Base-by-base conservation (phyloP, 30 jellyfish, hydroid and myxozoan species). In the Hydractinia symbiolongicarpus region DNA sequence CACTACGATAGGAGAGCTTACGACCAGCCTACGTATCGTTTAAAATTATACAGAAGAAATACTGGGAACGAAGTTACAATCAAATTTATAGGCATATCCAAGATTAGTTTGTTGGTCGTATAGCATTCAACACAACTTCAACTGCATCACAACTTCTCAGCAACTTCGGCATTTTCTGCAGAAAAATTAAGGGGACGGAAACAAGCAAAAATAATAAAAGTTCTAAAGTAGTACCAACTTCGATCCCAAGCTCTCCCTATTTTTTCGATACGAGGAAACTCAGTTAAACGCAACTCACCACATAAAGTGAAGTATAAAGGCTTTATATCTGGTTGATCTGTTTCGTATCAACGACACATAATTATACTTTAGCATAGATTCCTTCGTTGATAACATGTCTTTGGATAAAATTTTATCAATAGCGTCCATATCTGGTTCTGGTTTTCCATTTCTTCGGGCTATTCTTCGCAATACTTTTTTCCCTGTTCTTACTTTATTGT, bases 401-500 rank as follows among this genome's bases (percentile, higher is more conserved):
- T 72, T 82, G 5, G 16, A 9, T 51, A 73, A n/a, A 10, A 57
- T 40, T 54, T 44, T 74, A 11, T 30, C 72, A 53, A 50, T 30
- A 44, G 51, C 52, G 3, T 66, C 21, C n/a, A 83, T 52, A 83
- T 83, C 90, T 19, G 89, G 88, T 73, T 17, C 73, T 16, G 88
- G 90, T 11, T 30, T 5, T 68, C 78, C 78, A 86, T 84, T 84
- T 14, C 19, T 20, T 77, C 54, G 53, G 4, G 94, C 94, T 69
- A 84, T 64, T 44, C 19, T 56, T 30, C 17, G 53, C 9, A 84
- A 21, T 9, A 76, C 79, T 50, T 17, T 55, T 78, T 84, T 78
- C 4, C 93, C 86, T 79, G 78, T 91, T 11, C 53, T 91, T 20
- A 84, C 16, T 21, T 87, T 77, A 7, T 68, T 68, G 56, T 84